Base-by-base conservation (phyloP, 2,888 invertebrate genomes). In the Cremastinae sp. region DNA sequence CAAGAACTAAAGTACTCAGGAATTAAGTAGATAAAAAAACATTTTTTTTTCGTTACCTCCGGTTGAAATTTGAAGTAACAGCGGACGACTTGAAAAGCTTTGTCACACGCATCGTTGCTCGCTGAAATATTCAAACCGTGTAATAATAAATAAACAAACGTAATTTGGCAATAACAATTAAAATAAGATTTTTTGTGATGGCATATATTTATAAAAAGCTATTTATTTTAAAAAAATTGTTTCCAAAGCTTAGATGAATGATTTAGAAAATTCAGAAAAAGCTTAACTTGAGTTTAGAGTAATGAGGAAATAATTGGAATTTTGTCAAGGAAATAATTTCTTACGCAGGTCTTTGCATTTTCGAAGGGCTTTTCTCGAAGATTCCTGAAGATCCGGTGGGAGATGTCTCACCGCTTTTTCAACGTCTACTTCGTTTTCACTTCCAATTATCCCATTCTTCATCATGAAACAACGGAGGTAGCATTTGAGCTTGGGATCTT, bases 391-490 rank as follows among this genome's bases (percentile, higher is more conserved):
- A 12, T 69, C 74, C 20, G 16, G 62, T 0, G 88, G 87, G 2
- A 88, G 28, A 68, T 85, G 80, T 55, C 84, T 83, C 16, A 87
- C 55, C 1, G 82, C 81, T 14, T 79, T 83, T 55, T 84, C 84
- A 28, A 88, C 61, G 56, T 87, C 83, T 7, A 88, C 58, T 20
- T 83, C 78, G 56, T 81, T 81, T 20, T 84, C 76, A 8, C 77
- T 65, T 7, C 79, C 80, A 22, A 88, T 75, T 51, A 88, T 83
- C 16, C 87, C 84, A 59, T 82, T 81, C 69, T 83, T 87, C 28
- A 77, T 62, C 84, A 88, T 81, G 18, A 85, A 83, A 66, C 88
- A 88, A 58, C 79, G 83, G 7, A 88, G 43, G 73, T 88, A 88
- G 73, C 88, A 88, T 59, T 88, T 88, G 37, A 87, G 74, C 58